Percentiles rank a stretch among this genome's conserved stretches.
Conservation (phyloP, 2,888 invertebrate genomes). For the Sicus ferrugineus region DNA sequence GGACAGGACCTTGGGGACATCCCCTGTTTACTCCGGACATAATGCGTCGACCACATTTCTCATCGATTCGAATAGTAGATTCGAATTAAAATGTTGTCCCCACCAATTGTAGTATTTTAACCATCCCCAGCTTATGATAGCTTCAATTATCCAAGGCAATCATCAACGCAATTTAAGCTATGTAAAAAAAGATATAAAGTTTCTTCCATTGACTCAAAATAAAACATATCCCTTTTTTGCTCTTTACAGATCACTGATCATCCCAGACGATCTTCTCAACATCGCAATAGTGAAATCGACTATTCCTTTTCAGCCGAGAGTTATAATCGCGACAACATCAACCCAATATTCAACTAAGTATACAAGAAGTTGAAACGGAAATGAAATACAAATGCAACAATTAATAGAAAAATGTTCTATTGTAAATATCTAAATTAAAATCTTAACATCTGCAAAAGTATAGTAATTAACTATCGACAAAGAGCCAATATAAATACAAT, state of each 20-base stretch:
- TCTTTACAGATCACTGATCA: slow-evolving; percentile 52
- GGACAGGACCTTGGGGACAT: too few relatives aligned
- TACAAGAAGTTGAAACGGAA: background rate
- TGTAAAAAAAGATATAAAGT: too few relatives aligned
- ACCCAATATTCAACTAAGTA: slow-evolving; percentile 29
- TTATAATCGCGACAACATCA: slow-evolving; percentile 50
- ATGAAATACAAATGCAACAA: background rate
- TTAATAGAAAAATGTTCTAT: background rate
- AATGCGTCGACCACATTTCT: too few relatives aligned
- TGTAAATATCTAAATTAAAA: background rate
- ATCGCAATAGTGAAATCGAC: slow-evolving; percentile 50
- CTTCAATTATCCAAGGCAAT: too few relatives aligned
- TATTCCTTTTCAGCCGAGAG: slow-evolving; percentile 55
- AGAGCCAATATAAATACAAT: background rate
- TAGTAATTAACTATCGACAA: background rate
- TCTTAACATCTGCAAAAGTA: too few relatives aligned
- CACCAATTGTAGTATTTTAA: too few relatives aligned
- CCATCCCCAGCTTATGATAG: too few relatives aligned
- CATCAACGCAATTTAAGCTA: too few relatives aligned
- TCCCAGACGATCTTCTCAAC: slow-evolving; percentile 47
- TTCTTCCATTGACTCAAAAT: too few relatives aligned
- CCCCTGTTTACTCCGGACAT: too few relatives aligned
- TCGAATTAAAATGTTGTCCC: too few relatives aligned
- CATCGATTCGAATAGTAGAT: too few relatives aligned
- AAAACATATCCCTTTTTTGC: slow-evolving; percentile 30